Evolutionary conservation across 1,140 invertebrate genomes (phyloP).

Genomic region (Neodiprion fabricii): DNA sequence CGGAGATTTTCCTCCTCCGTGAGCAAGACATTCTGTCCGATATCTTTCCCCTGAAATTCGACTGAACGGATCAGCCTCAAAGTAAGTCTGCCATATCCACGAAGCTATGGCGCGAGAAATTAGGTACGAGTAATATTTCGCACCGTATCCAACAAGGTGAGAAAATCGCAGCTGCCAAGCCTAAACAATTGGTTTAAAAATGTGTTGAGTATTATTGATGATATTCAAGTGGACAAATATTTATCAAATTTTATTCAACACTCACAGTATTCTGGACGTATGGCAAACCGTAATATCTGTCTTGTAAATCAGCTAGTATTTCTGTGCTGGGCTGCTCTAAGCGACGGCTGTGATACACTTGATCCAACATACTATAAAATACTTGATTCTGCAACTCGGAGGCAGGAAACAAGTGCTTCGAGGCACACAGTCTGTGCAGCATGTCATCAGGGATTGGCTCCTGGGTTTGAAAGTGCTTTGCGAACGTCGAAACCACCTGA

Average conservation of each 20-base stretch:
- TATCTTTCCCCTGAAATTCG: conserved; percentile 79
- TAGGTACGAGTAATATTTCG: conserved; percentile 98
- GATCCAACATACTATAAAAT: conserved; percentile 76
- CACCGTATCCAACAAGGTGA: conserved; percentile 96
- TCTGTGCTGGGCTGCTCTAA: conserved; percentile 73
- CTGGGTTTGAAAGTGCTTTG: conserved; percentile 89
- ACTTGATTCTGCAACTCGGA: conserved; percentile 92
- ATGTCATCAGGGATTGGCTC: conserved; percentile 82
- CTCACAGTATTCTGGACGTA: conserved; percentile 86
- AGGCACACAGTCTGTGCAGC: conserved; percentile 78
- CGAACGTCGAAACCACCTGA: conserved; percentile 85
- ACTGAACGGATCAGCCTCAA: conserved; percentile 83
- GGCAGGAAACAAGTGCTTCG: conserved; percentile 86
- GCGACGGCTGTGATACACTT: conserved; percentile 81
- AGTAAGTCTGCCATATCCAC: conserved; percentile 91
- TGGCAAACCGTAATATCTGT: conserved; percentile 84
- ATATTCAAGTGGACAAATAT: conserved; percentile 22
- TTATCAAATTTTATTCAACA: conserved; percentile 26
- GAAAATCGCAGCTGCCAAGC: conserved; percentile 97
- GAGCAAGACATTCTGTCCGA: conserved; percentile 76
- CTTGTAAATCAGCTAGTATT: conserved; percentile 81
- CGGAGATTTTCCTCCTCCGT: conserved; percentile 89
- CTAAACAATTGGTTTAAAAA: conserved; percentile 53
- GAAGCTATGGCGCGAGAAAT: conserved; percentile 93
- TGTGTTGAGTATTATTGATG: conserved; percentile 6